These are phyloP conservation scores for Melanaphis sacchari DNA, from an alignment of 1,140 invertebrate genomes.

Conservation along the genomic window DNA sequence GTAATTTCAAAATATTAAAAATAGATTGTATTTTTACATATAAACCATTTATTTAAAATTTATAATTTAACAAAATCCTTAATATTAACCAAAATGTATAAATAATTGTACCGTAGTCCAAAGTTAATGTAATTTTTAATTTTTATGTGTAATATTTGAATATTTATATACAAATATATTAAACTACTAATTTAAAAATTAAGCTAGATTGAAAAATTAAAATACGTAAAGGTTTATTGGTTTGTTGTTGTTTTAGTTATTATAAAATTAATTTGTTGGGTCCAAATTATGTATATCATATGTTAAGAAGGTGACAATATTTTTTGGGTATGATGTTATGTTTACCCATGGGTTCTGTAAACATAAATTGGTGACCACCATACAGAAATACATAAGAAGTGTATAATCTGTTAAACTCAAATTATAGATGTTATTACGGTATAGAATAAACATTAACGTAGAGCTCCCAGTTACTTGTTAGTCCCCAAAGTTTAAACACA, in stretches of 20 bases:
- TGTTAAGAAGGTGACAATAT: background rate
- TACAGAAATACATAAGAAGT: background rate
- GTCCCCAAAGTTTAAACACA: slow-evolving; percentile 8
- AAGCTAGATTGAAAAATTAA: no score
- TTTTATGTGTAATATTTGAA: no score
- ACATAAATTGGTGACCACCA: background rate
- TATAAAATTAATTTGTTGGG: background rate
- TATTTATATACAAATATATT: no score
- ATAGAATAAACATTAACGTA: background rate
- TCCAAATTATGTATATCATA: background rate
- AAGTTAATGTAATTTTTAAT: no score
- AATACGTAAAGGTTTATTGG: background rate
- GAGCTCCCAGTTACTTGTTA: background rate
- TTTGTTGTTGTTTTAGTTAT: background rate
- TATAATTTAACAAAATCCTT: no score
- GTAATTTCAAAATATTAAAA: no score
- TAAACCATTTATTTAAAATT: no score
- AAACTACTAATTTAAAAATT: no score
- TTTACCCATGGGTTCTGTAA: background rate
- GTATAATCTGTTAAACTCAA: slow-evolving; percentile 31
- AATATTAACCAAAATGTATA: no score
- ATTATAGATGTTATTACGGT: slow-evolving; percentile 19
- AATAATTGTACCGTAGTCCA: no score
- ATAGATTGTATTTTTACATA: no score
- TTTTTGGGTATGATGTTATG: background rate